A percentile compares a stretch with the other conserved stretches of the same genome.
Conservation (phyloP, 2,888 invertebrate genomes). For the Cataglyphis albicans region DNA sequence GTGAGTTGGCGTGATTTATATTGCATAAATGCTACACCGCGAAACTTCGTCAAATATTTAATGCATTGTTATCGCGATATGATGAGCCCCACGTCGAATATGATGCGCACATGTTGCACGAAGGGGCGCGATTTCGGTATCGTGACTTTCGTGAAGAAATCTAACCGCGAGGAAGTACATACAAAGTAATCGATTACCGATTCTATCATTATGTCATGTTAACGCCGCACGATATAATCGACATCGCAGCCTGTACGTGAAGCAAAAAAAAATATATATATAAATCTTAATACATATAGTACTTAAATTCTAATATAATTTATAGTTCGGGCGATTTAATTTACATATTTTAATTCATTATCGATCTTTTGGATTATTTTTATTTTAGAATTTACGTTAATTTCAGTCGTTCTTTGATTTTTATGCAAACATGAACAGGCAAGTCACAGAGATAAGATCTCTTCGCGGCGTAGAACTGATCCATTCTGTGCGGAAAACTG, state of each 20-base stretch:
- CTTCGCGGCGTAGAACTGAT: background rate
- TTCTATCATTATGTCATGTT: slow-evolving; percentile 27
- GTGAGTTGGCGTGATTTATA: slow-evolving; percentile 59
- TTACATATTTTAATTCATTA: background rate
- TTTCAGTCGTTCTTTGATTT: background rate
- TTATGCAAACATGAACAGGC: background rate
- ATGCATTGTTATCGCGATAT: slow-evolving; percentile 56
- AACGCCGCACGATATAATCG: slow-evolving; percentile 32
- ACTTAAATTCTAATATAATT: background rate
- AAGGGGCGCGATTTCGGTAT: slow-evolving; percentile 61
- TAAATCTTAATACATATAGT: background rate
- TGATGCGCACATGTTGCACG: slow-evolving; percentile 50
- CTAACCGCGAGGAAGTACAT: slow-evolving; percentile 1
- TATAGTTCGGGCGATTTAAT: background rate
- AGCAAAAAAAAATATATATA: background rate
- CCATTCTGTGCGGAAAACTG: slow-evolving; percentile 2
- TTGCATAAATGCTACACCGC: slow-evolving; percentile 68
- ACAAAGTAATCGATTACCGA: slow-evolving; percentile 35
- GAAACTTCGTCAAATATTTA: slow-evolving; percentile 64
- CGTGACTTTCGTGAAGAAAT: slow-evolving; percentile 38
- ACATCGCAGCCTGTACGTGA: background rate
- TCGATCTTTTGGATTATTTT: background rate
- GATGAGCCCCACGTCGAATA: slow-evolving; percentile 55
- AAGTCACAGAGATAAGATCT: background rate
- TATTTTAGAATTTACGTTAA: background rate